Percentiles rank a stretch among this genome's conserved stretches.
Conservation (phyloP, 2,113 vertebrate genomes). For the Ardeotis arabs region DNA sequence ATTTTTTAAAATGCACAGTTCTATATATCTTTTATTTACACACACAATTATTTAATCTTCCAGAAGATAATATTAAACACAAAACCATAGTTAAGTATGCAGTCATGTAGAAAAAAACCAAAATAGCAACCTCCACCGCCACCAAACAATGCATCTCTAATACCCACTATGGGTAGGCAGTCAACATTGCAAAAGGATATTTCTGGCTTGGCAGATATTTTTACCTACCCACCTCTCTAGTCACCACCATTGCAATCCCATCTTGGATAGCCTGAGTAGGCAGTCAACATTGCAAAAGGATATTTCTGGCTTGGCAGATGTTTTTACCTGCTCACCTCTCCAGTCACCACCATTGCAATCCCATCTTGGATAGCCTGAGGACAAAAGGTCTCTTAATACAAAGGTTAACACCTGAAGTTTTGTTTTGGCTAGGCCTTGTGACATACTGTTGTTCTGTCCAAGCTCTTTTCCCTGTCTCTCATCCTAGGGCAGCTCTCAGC, state of each 20-base stretch:
- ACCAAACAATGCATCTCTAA: not conserved
- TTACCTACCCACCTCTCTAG: not conserved
- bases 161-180: not conserved
- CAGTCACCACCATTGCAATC: not conserved
- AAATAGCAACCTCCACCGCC: not conserved
- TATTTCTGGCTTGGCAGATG: not conserved
- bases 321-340: not conserved
- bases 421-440: not conserved
- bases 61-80: not conserved
- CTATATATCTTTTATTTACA: not conserved
- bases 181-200: not conserved
- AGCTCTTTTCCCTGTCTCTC: not conserved
- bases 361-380: not conserved
- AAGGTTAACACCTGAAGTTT: not conserved
- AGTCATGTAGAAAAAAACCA: not conserved
- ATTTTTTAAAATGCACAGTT: not conserved
- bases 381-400: not conserved
- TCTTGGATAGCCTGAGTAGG: not conserved
- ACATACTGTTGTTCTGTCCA: not conserved
- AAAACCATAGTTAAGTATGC: not conserved
- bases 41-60: not conserved
- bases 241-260: not conserved
- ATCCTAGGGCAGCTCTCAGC: not conserved
- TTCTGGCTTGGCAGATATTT: not conserved
- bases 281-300: not conserved